Conservation (phyloP, 2,888 invertebrate species). For the Polylopha cassiicola region DNA sequence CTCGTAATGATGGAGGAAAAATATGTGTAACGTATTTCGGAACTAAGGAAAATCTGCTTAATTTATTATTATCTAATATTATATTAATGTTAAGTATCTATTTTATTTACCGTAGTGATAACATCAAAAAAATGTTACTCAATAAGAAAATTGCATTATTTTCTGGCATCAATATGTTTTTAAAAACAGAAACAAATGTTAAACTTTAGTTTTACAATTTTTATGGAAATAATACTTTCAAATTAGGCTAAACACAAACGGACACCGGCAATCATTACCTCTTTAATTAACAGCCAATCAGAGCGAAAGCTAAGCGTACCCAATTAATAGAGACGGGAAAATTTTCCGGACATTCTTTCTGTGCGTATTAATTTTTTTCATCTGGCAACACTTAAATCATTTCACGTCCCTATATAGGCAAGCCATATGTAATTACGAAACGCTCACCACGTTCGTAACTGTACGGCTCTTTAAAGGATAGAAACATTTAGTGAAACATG, state of each 20-base stretch:
- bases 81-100: too few species aligned
- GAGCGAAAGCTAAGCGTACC: constrained; percentile 17
- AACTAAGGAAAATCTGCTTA: too few species aligned
- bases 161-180: too few species aligned
- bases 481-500: constrained; percentile 70
- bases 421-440: constrained; percentile 64
- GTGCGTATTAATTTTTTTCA: constrained; percentile 34
- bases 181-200: constrained; percentile 1
- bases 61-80: too few species aligned
- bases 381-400: constrained; percentile 45
- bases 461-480: constrained; percentile 63
- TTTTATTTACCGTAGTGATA: too few species aligned
- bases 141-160: too few species aligned
- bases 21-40: neutral
- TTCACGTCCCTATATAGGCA: constrained; percentile 52
- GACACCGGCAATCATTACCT: constrained; percentile 4
- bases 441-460: constrained; percentile 54
- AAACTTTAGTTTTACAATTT: too few species aligned
- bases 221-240: constrained; percentile 8
- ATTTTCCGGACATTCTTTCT: constrained; percentile 18
- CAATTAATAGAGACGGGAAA: constrained; percentile 16
- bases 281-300: constrained; percentile 16
- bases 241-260: constrained; percentile 14
- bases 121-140: too few species aligned
- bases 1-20: neutral